A percentile compares a stretch with the other conserved stretches of the same genome.
Conservation (phyloP, 1,140 invertebrate species). For the Drosophila mayri region DNA sequence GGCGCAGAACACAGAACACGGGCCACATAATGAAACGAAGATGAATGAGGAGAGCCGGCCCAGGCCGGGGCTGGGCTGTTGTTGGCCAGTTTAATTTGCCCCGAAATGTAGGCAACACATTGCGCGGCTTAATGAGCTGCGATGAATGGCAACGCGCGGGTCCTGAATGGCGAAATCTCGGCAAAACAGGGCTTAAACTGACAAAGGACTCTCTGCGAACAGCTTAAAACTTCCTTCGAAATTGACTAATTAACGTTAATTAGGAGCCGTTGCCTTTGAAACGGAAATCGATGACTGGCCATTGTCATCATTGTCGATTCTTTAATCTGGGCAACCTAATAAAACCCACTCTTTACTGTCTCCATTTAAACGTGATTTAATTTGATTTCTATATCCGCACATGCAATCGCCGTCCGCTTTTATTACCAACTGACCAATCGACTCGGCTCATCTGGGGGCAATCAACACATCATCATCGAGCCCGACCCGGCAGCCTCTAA, state of each 20-base stretch:
- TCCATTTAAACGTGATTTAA: slow-evolving; percentile 71
- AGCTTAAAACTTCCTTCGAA: slow-evolving; percentile 42
- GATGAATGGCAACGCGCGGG: slow-evolving; percentile 36
- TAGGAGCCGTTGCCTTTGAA: slow-evolving; percentile 5
- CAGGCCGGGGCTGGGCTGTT: slow-evolving; percentile 7
- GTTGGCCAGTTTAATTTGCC: slow-evolving; percentile 65
- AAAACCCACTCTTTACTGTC: slow-evolving; percentile 26
- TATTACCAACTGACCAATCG: slow-evolving; percentile 65
- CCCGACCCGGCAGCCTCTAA: slow-evolving; percentile 51
- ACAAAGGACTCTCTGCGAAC: slow-evolving; percentile 18
- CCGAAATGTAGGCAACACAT: slow-evolving; percentile 57
- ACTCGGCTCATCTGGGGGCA: slow-evolving; percentile 64
- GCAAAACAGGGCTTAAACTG: slow-evolving; percentile 3
- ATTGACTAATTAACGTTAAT: slow-evolving; percentile 46
- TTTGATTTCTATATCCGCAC: slow-evolving; percentile 56
- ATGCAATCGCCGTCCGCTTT: slow-evolving; percentile 52
- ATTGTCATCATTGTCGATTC: not conserved
- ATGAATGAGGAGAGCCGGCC: slow-evolving; percentile 52
- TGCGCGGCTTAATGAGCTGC: slow-evolving; percentile 64
- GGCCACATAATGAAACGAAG: slow-evolving; percentile 69
- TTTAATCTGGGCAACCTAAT: slow-evolving; percentile 18
- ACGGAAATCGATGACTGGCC: slow-evolving; percentile 11
- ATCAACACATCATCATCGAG: slow-evolving; percentile 67
- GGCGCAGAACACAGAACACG: slow-evolving; percentile 31
- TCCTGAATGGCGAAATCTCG: slow-evolving; percentile 16